These are phyloP conservation scores for Hirtodrosophila confusa DNA, from an alignment of 2,888 invertebrate species.

Conservation along the genomic window DNA sequence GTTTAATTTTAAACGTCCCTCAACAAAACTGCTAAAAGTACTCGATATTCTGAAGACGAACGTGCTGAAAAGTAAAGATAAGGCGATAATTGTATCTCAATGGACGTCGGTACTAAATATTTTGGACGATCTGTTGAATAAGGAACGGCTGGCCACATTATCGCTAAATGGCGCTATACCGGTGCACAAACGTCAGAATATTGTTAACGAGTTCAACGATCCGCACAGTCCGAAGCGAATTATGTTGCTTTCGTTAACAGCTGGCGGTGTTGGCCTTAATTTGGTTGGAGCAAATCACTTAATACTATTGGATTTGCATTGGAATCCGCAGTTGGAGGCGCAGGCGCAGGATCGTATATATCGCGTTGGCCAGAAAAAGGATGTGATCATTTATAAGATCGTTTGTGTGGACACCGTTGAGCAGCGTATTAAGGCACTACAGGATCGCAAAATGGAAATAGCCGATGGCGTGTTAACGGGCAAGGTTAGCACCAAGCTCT, in stretches of 20 bases:
- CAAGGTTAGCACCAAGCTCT: conserved; percentile 88
- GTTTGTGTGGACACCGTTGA: conserved; percentile 94
- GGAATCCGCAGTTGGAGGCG: conserved; percentile 98
- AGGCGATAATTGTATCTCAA: conserved; percentile 95
- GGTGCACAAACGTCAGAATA: conserved; percentile 88
- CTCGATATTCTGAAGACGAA: conserved; percentile 86
- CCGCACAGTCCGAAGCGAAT: conserved; percentile 86
- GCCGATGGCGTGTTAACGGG: conserved; percentile 92
- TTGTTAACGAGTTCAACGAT: conserved; percentile 90
- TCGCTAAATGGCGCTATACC: conserved; percentile 91
- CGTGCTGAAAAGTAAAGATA: conserved; percentile 86
- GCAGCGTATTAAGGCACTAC: conserved; percentile 91
- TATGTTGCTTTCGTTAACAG: conserved; percentile 93
- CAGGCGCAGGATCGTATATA: conserved; percentile 98
- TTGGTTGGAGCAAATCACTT: conserved; percentile 96
- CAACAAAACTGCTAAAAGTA: conserved; percentile 88
- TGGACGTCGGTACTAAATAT: conserved; percentile 94
- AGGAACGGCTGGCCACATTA: conserved; percentile 85
- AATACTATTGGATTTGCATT: conserved; percentile 95
- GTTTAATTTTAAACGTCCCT: conserved; percentile 86
- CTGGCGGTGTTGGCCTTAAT: conserved; percentile 98
- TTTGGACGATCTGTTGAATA: conserved; percentile 87
- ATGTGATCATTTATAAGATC: conserved; percentile 93
- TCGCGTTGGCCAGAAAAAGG: conserved; percentile 93
- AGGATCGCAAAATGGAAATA: conserved; percentile 90